Evolutionary conservation across 92 coral and sea anemone genomes (phyloP).

Genomic region (Porites lobata): DNA sequence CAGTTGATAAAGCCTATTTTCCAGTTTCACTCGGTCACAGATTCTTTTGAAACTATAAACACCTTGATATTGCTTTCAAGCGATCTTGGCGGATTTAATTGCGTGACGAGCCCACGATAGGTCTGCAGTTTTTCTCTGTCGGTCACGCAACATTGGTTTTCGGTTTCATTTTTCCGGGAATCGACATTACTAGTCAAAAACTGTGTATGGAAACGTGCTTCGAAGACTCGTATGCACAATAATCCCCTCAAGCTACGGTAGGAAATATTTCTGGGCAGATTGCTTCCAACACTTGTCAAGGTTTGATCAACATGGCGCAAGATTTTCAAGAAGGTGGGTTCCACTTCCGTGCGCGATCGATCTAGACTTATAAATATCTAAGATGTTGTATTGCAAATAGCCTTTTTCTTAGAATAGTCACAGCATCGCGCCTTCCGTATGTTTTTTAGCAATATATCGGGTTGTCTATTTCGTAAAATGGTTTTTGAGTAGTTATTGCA

Average conservation of each 20-base stretch:
- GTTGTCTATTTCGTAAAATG: too few species aligned
- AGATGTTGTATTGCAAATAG: background rate
- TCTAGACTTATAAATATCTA: too few species aligned
- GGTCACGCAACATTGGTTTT: conserved; percentile 37
- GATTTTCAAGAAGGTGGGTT: conserved; percentile 2
- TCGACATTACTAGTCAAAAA: background rate
- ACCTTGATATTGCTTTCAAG: background rate
- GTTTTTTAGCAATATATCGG: too few species aligned
- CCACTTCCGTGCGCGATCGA: too few species aligned
- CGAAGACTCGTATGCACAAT: too few species aligned
- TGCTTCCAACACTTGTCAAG: background rate
- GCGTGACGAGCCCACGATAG: too few species aligned
- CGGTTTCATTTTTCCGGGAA: conserved; percentile 32
- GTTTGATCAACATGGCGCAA: background rate
- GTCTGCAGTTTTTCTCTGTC: background rate
- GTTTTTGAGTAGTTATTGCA: too few species aligned
- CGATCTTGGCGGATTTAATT: background rate
- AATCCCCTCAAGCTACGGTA: too few species aligned
- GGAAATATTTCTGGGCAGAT: background rate
- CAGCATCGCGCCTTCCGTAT: too few species aligned
- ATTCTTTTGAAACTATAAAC: too few species aligned
- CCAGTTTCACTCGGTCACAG: too few species aligned
- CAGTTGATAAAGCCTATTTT: too few species aligned
- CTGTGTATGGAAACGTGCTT: background rate
- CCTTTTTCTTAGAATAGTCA: background rate